Conservation (phyloP, 2,888 invertebrate species). For the Oxytorus armatus region DNA sequence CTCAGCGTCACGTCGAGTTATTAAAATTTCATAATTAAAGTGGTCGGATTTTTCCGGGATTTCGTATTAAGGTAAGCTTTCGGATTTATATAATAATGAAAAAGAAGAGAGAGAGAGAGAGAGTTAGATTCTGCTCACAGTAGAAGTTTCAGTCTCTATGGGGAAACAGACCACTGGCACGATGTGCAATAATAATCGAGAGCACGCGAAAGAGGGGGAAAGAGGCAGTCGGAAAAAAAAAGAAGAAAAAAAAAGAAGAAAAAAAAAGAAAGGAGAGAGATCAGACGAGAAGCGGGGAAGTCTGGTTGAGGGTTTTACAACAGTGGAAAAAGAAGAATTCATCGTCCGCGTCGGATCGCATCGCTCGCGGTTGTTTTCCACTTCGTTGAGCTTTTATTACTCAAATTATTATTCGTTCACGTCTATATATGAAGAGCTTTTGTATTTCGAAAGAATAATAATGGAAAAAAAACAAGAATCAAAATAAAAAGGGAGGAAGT, state of each 20-base stretch:
- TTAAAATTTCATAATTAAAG: constrained; percentile 19
- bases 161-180: constrained; percentile 13
- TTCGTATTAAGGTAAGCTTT: constrained; percentile 26
- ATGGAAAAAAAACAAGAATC: not conserved
- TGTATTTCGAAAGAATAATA: constrained; percentile 33
- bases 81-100: constrained; percentile 47
- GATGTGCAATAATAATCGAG: constrained; percentile 44
- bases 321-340: constrained; percentile 35
- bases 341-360: constrained; percentile 39
- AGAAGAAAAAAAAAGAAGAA: no score
- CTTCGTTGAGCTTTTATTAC: constrained; percentile 53
- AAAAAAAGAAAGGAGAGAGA: constrained; percentile 14
- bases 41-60: constrained; percentile 21
- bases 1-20: not conserved
- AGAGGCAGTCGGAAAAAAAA: no score
- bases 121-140: constrained; percentile 27
- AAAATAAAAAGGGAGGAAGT: not conserved
- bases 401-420: constrained; percentile 60
- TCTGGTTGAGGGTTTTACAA: constrained; percentile 20
- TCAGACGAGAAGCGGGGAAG: constrained; percentile 5
- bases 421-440: constrained; percentile 1
- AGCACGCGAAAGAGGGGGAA: no score
- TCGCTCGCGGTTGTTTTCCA: constrained; percentile 51
- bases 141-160: constrained; percentile 8
- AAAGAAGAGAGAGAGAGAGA: constrained; percentile 10